phyloP scores from a whole-genome alignment of 1,140 invertebrate genomes.

The Ceratina australensis region DNA sequence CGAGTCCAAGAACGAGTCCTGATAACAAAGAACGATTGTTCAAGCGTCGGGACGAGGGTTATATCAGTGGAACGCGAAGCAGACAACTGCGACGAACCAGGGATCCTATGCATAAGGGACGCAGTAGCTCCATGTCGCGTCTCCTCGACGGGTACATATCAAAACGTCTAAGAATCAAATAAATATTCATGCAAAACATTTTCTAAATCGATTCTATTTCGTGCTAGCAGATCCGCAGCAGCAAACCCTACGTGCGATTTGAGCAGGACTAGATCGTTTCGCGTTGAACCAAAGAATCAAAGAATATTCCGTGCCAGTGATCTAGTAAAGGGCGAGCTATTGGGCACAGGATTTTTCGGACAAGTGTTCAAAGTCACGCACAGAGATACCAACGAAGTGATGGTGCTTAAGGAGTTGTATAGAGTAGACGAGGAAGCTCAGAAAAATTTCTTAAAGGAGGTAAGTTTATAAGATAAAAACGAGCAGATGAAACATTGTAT shows the following conservation, averaged over 20 bases:
- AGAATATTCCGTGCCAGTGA: conserved; percentile 94
- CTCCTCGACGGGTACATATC: conserved; percentile 85
- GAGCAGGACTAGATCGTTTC: conserved; percentile 92
- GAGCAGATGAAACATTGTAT: neutral
- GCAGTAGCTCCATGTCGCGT: conserved; percentile 91
- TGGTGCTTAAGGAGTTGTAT: conserved; percentile 97
- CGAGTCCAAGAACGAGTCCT: conserved; percentile 74
- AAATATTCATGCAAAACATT: neutral
- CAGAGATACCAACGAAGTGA: conserved; percentile 92
- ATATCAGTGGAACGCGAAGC: conserved; percentile 80
- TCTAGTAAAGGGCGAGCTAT: conserved; percentile 91
- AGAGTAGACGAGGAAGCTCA: conserved; percentile 96
- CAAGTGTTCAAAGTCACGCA: conserved; percentile 95
- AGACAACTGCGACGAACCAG: conserved; percentile 80
- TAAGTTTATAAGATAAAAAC: conserved; percentile 70
- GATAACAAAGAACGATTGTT: conserved; percentile 84
- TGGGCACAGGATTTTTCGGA: conserved; percentile 96
- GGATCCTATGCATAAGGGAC: conserved; percentile 85
- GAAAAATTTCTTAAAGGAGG: conserved; percentile 96
- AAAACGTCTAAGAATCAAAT: neutral
- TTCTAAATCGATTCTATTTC: no score
- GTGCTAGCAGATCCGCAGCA: conserved; percentile 61
- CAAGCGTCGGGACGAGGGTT: conserved; percentile 85
- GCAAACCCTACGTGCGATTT: conserved; percentile 83
- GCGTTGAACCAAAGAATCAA: conserved; percentile 89